phyloP scores from a whole-genome alignment of 2,888 invertebrate species.

The Pterobdella sp. region DNA sequence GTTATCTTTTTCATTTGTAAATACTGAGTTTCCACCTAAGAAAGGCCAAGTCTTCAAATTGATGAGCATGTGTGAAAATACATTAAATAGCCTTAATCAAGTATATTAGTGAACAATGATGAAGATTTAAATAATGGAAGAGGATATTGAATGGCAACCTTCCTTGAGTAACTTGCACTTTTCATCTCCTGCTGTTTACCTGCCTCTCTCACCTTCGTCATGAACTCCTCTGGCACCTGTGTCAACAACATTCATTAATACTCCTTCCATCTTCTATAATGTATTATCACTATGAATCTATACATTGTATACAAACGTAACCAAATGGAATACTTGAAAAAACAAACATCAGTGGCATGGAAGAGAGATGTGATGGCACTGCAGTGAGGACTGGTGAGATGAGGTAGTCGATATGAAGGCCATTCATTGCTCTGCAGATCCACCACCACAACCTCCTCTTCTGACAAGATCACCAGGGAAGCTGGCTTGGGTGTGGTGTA shows the following conservation, averaged over 20 bases:
- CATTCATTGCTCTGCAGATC: conserved; percentile 58
- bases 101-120: too few species aligned
- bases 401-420: conserved; percentile 25
- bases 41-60: conserved; percentile 25
- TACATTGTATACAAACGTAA: too few species aligned
- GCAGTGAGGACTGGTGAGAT: conserved; percentile 27
- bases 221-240: background rate
- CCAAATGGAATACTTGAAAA: too few species aligned
- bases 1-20: conserved; percentile 15
- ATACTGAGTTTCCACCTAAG: conserved; percentile 23
- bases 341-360: conserved; percentile 12
- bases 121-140: background rate
- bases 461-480: conserved; percentile 74
- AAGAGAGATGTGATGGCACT: conserved; percentile 26
- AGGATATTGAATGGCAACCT: background rate
- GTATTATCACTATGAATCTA: too few species aligned
- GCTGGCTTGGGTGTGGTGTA: conserved; percentile 40
- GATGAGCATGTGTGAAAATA: too few species aligned
- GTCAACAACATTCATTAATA: too few species aligned
- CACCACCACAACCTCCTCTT: conserved; percentile 87
- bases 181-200: conserved; percentile 1
- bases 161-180: conserved; percentile 17
- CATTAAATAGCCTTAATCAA: too few species aligned
- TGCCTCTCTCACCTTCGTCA: conserved; percentile 8
- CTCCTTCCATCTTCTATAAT: too few species aligned